These are phyloP conservation scores for Rhynchopsitta pachyrhyncha DNA, from an alignment of 2,113 vertebrate genomes.

Conservation along the genomic window DNA sequence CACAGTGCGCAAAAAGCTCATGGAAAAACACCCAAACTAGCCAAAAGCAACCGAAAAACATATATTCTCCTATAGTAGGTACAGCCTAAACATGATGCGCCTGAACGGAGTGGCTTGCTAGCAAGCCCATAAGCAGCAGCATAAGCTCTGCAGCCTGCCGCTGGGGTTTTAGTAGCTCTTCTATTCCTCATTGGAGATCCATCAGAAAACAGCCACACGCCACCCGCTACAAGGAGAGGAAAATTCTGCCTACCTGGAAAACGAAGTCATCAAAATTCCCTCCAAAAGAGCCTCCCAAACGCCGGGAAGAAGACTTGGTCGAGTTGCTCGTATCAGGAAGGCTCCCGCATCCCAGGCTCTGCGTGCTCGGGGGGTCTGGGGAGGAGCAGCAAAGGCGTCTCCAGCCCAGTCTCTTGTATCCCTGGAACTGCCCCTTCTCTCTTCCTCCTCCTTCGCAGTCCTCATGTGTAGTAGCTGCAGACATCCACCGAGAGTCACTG, in stretches of 20 bases:
- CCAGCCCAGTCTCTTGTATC: neutral
- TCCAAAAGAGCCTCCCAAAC: fast-evolving
- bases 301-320: neutral
- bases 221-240: neutral
- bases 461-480: neutral
- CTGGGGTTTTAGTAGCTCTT: neutral
- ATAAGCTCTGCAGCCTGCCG: neutral
- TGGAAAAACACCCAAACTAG: neutral
- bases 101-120: neutral
- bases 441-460: slow-evolving; percentile 24
- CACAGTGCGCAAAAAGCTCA: fast-evolving
- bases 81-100: neutral
- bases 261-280: neutral
- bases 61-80: fast-evolving
- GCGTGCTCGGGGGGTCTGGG: neutral
- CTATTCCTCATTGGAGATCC: neutral
- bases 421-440: neutral
- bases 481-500: slow-evolving; percentile 55
- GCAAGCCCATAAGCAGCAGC: neutral
- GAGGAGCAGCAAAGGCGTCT: neutral
- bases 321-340: neutral
- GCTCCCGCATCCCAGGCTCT: neutral
- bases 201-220: fast-evolving
- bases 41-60: neutral
- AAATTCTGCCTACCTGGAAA: slow-evolving; percentile 52